These are phyloP conservation scores for Gymnoscopelus braueri DNA, from an alignment of 2,797 vertebrate genomes.

Conservation along the genomic window DNA sequence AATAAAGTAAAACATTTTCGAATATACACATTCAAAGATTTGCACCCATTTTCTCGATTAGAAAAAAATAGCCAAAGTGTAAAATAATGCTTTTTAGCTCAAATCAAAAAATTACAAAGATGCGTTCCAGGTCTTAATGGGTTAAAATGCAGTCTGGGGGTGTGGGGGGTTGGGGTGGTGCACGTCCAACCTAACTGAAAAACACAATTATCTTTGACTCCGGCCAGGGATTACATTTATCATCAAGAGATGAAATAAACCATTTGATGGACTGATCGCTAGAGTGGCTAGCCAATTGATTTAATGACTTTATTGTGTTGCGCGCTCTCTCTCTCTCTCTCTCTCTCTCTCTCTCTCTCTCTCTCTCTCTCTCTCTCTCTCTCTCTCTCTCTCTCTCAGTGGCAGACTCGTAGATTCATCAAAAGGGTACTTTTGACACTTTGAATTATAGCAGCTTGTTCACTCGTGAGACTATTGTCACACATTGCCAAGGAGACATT, in stretches of 20 bases:
- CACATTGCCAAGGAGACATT: too few relatives aligned
- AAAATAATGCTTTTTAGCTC: too few relatives aligned
- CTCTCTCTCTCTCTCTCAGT: background rate
- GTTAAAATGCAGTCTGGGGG: constrained; percentile 16
- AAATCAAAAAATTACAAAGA: too few relatives aligned
- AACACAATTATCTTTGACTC: constrained; percentile 38
- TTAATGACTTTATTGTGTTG: constrained; percentile 23
- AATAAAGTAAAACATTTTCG: too few relatives aligned
- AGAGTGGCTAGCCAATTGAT: constrained; percentile 38
- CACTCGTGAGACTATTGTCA: too few relatives aligned
- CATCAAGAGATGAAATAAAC: constrained; percentile 36
- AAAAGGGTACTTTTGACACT: background rate
- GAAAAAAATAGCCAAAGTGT: too few relatives aligned
- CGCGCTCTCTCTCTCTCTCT: background rate
- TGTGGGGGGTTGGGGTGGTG: background rate
- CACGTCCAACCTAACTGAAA: constrained; percentile 19
- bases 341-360: background rate
- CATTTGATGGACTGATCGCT: constrained; percentile 34
- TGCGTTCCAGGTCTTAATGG: too few relatives aligned
- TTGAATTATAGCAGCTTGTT: background rate
- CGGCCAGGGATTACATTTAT: constrained; percentile 37
- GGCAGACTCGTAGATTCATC: background rate
- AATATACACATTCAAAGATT: too few relatives aligned
- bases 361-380: background rate
- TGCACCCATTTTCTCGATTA: too few relatives aligned